Evolutionary conservation across 2,113 vertebrate species (phyloP).

Genomic region (Dendropsophus ebraccatus): DNA sequence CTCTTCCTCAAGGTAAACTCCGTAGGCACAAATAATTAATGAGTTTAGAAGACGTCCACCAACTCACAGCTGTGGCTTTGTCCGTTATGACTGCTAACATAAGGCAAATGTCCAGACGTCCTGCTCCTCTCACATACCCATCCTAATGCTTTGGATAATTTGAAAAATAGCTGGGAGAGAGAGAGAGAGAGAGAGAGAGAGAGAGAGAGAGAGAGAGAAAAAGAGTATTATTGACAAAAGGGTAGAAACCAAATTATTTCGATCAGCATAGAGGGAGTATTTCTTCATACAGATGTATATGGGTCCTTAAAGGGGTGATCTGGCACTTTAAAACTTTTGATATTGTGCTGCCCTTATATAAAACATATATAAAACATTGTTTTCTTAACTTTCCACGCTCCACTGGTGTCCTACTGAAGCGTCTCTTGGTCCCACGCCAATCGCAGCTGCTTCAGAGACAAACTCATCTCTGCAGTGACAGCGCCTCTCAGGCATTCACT

Average conservation of each 20-base stretch:
- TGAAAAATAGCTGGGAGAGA: constrained; percentile 83
- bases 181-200: no score
- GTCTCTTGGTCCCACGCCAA: no score
- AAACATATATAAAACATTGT: no score
- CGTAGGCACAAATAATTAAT: constrained; percentile 52
- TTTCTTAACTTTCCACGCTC: no score
- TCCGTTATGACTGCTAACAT: constrained; percentile 45
- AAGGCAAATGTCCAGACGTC: constrained; percentile 39
- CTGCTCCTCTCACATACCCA: constrained; percentile 81
- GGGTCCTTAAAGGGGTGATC: not conserved
- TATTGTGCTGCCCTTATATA: no score
- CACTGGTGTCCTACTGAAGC: no score
- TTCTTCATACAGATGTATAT: not conserved
- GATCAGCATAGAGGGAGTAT: not conserved
- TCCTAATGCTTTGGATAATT: constrained; percentile 90
- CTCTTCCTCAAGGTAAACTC: constrained; percentile 59
- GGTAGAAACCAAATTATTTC: not conserved
- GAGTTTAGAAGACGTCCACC: constrained; percentile 41
- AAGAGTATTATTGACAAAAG: no score
- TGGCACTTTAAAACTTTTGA: no score
- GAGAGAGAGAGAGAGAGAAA: no score
- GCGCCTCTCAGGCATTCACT: no score
- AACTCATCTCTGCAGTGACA: no score
- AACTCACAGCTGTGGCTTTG: constrained; percentile 45
- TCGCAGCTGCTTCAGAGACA: no score